Evolutionary conservation across 2,113 vertebrate species (phyloP), one percentile per base, ranked within the genome.

Genomic region (Cichladusa arquata): DNA sequence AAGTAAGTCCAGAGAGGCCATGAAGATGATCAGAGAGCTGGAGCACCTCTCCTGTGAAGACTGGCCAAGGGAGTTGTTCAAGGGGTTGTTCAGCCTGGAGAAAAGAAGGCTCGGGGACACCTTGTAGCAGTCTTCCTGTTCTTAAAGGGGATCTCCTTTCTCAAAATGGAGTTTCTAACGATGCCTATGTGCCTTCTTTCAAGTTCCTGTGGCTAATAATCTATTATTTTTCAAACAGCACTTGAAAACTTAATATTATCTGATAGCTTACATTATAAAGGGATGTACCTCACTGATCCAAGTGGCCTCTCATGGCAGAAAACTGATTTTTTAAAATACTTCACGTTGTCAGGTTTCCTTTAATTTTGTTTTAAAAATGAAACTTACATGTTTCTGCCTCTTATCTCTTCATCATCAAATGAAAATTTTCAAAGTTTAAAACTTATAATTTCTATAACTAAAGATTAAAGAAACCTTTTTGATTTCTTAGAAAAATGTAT

Each of bases 61-160:
- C 28, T n/a, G 19, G 38, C 11, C 0, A 0, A 53, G 11, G 11
- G 9, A 45, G 19, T 10, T 53, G 11, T 19, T 45, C 44, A 45
- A 45, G 19, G 14, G 2, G 2, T 6, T 81, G 24, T 20, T 76
- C 53, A 82, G 24, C 20, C 42, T 26, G 14, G 40, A 34, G 40
- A 26, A 76, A n/a, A 34, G 34, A 40, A 61, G 40, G 24, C 17
- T 54, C 29, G 28, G 19, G 13, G 16, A 53, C 69, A 47, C 0
- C 1, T 29, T 40, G 14, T 5, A 67, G n/a, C n/a, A 47, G n/a
- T 40, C n/a, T 60, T 76, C 6, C n/a, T 40, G 29, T 47, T 47
- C 20, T 60, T 47, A 26, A 40, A 61, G 9, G 3, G 14, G 29
- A 19, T 23, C 2, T 61, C 34, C 31, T 74, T 74, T 58, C 47